Base-by-base conservation (phyloP, 2,888 invertebrate genomes). In the Apamea epomidion region DNA sequence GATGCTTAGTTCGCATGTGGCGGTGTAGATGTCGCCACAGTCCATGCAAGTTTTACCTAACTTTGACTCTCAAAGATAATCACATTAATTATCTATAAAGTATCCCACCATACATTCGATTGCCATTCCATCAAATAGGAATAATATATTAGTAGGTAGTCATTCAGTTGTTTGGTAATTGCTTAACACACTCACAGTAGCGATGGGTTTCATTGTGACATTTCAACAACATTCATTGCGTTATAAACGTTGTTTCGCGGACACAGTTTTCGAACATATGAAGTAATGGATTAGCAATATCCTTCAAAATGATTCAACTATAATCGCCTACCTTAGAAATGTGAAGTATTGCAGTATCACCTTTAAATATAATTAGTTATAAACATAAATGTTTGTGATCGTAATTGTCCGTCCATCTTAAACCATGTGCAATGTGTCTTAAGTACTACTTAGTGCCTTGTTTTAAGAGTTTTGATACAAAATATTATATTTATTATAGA, bases 341-440 rank as follows among this genome's bases (percentile, higher is more conserved):
- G n/a, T 58, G 29, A 48, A 58, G 12, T n/a, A 32, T 48, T 32
- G 72, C 83, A 85, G 80, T 89, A 78, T 81, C 83, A 65, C 60
- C 68, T 68, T 67, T 69, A 45, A 64, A 75, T 78, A 65, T 82
- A 79, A 51, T 75, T 88, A 68, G 64, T 70, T 65, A 5, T 87
- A 86, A 88, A 81, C 42, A 80, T 89, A 82, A 91, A 91, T 92
- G 93, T 95, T 94, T 95, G 95, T 96, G 95, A 96, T 94, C 87
- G 95, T 95, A 81, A 69, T 10, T 92, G 94, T 95, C 96, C 96
- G 96, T 96, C 96, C 96, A 93, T 91, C 70, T 89, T 87, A n/a
- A 70, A 86, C 29, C 21, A 48, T 51, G 95, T 94, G 94, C 94
- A 94, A 94, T 94, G 90, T 92, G 91, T 92, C 88, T 77, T 83